Conservation (phyloP, 2,113 vertebrate genomes). For the Coptodon rendalli region DNA sequence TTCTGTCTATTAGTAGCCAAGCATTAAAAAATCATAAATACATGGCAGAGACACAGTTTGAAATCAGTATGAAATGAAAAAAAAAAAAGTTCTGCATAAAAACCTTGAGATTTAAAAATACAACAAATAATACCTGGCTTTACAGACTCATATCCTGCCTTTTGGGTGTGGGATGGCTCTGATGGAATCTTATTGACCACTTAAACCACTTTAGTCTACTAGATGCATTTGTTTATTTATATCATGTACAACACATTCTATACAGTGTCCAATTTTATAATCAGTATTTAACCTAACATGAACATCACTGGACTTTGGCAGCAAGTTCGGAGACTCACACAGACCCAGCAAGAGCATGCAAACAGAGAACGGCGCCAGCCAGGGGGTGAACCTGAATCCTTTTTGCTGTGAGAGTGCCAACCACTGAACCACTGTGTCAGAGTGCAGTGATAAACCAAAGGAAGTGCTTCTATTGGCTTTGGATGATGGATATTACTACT, state of each 20-base stretch:
- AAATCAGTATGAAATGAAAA: background rate
- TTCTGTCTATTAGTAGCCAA: background rate
- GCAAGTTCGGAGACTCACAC: background rate
- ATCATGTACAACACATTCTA: background rate
- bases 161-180: background rate
- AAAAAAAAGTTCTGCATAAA: rapidly evolving
- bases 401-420: background rate
- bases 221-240: background rate
- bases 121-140: background rate
- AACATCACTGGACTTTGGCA: background rate
- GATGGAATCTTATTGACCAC: background rate
- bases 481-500: background rate
- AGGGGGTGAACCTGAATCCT: background rate
- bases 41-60: background rate
- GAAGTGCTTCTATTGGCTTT: background rate
- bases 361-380: background rate
- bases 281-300: background rate
- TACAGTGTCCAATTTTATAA: background rate
- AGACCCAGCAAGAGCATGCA: background rate
- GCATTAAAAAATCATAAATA: background rate
- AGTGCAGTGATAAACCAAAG: background rate
- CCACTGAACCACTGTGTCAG: background rate
- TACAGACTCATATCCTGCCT: background rate
- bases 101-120: background rate
- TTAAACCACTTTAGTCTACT: background rate